These are phyloP conservation scores for Metacarcinus magister DNA, from an alignment of 2,888 invertebrate genomes.

Conservation along the genomic window DNA sequence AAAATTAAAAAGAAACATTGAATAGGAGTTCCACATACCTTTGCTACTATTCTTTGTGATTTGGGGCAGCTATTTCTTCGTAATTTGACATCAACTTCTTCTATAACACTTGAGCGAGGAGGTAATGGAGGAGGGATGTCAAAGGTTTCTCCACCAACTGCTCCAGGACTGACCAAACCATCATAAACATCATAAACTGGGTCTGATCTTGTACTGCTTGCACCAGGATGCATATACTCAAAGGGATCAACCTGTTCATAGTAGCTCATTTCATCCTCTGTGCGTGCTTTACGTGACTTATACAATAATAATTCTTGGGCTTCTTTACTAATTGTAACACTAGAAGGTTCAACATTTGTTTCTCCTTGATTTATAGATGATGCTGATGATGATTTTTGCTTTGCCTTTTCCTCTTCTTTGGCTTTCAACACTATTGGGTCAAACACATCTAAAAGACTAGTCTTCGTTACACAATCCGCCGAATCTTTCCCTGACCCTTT, in stretches of 20 bases:
- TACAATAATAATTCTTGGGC: slow-evolving; percentile 81
- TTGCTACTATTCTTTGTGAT: slow-evolving; percentile 21
- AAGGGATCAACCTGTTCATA: slow-evolving; percentile 92
- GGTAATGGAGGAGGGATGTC: slow-evolving; percentile 82
- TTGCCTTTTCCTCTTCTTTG: slow-evolving; percentile 74
- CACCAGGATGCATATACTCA: slow-evolving; percentile 87
- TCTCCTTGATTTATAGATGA: slow-evolving; percentile 18
- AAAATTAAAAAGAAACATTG: not conserved
- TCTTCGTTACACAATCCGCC: slow-evolving; percentile 63
- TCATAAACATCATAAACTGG: slow-evolving; percentile 81
- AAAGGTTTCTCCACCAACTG: slow-evolving; percentile 80
- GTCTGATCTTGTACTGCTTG: slow-evolving; percentile 78
- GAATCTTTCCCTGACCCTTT: slow-evolving; percentile 45
- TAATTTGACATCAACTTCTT: slow-evolving; percentile 56
- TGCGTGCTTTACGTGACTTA: slow-evolving; percentile 67
- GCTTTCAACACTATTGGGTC: slow-evolving; percentile 79
- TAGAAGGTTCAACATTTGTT: not conserved
- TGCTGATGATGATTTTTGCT: not conserved
- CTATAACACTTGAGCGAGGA: slow-evolving; percentile 65
- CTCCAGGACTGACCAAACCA: slow-evolving; percentile 81
- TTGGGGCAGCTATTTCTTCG: slow-evolving; percentile 41
- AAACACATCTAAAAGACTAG: slow-evolving; percentile 77
- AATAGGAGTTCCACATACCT: slow-evolving; percentile 47
- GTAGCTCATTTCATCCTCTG: slow-evolving; percentile 86
- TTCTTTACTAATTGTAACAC: slow-evolving; percentile 79